phyloP scores from a whole-genome alignment of 2,113 vertebrate genomes.

The Crotalus tigris region DNA sequence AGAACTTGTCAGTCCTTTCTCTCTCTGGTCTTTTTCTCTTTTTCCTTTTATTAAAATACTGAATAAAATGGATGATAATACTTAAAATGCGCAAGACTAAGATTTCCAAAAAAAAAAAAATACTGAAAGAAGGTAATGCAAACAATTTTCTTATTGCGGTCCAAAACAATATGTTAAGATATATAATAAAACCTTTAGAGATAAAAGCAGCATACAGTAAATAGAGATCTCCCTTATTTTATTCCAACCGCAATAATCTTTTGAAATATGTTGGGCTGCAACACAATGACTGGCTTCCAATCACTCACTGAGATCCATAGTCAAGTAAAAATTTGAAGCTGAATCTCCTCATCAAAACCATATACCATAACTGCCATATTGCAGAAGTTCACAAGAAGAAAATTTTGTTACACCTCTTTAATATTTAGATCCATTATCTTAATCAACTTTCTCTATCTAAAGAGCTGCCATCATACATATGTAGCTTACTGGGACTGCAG shows the following conservation, averaged over 20 bases:
- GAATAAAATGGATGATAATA: not conserved
- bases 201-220: not conserved
- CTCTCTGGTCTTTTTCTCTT: not conserved
- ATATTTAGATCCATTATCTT: not conserved
- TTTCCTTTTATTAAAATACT: not conserved
- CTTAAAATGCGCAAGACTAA: too few species aligned
- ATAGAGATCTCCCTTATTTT: not conserved
- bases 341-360: not conserved
- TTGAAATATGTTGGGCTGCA: not conserved
- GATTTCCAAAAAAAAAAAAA: too few species aligned
- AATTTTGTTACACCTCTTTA: not conserved
- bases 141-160: not conserved
- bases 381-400: too few species aligned
- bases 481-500: not conserved
- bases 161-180: not conserved
- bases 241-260: not conserved
- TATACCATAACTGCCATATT: not conserved
- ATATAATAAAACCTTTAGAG: not conserved
- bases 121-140: not conserved
- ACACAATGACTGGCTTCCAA: not conserved
- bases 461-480: not conserved
- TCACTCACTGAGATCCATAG: not conserved
- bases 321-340: not conserved
- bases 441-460: not conserved
- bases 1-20: not conserved